A percentile compares a stretch with the other conserved stretches of the same genome.
phyloP scores from a whole-genome alignment of 2,888 invertebrate genomes.

The Lottia gigantea region DNA sequence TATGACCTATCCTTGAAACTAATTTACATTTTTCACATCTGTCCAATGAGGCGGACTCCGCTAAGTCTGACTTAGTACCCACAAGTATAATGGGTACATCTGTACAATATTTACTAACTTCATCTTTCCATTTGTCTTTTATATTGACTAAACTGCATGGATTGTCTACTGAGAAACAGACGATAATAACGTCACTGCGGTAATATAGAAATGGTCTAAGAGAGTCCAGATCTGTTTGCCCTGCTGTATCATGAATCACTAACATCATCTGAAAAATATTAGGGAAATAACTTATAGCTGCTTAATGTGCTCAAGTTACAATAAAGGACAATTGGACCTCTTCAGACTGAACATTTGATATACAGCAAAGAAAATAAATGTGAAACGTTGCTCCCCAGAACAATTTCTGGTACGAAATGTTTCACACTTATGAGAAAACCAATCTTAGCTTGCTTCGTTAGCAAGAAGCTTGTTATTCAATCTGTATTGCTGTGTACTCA shows the following conservation, averaged over 20 bases:
- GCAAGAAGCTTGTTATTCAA: too few relatives aligned
- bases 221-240: conserved; percentile 95
- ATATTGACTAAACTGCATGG: conserved; percentile 98
- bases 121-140: conserved; percentile 98
- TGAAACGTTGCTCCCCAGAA: too few relatives aligned
- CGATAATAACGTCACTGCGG: conserved; percentile 96
- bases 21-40: conserved; percentile 98
- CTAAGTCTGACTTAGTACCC: conserved; percentile 92
- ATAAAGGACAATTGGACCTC: too few relatives aligned
- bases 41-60: conserved; percentile 80
- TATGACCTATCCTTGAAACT: conserved; percentile 93
- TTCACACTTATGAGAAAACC: too few relatives aligned
- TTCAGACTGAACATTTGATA: too few relatives aligned
- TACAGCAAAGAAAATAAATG: too few relatives aligned
- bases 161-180: conserved; percentile 98
- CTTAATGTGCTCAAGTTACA: too few relatives aligned
- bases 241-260: conserved; percentile 88
- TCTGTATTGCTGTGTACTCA: too few relatives aligned
- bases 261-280: conserved; percentile 52
- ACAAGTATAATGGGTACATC: conserved; percentile 97
- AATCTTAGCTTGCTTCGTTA: too few relatives aligned
- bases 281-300: background rate
- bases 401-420: too few relatives aligned
- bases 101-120: conserved; percentile 89
- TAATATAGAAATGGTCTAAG: conserved; percentile 92